Evolutionary conservation across 2,797 vertebrate species (phyloP).

Genomic region (Acanthurus tractus): DNA sequence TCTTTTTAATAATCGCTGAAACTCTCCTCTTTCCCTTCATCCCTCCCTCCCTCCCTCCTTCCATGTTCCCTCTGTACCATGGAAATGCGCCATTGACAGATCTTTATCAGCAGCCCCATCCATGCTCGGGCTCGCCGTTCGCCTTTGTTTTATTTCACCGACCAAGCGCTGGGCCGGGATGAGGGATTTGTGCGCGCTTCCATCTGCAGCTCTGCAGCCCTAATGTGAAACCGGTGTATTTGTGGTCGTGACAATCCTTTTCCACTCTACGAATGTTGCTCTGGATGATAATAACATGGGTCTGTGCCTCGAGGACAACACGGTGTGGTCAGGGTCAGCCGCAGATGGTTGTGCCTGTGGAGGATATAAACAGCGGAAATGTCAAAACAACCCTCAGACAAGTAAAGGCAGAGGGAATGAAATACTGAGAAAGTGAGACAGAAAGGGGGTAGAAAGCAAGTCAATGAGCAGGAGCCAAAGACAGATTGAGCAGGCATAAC

Average conservation of each 20-base stretch:
- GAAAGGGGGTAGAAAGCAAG: constrained; percentile 26
- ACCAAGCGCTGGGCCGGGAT: constrained; percentile 72
- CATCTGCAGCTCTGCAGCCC: constrained; percentile 52
- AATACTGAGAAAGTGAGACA: constrained; percentile 39
- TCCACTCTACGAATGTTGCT: constrained; percentile 61
- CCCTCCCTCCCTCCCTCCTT: constrained; percentile 10
- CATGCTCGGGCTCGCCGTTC: constrained; percentile 64
- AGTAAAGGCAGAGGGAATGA: constrained; percentile 37
- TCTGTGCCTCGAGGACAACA: constrained; percentile 62
- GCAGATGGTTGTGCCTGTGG: constrained; percentile 69
- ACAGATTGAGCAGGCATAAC: constrained; percentile 33
- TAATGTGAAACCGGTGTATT: constrained; percentile 74
- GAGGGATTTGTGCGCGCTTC: constrained; percentile 69
- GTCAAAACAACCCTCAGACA: constrained; percentile 74
- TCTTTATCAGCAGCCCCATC: constrained; percentile 78
- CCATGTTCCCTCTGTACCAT: constrained; percentile 55
- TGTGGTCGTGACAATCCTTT: constrained; percentile 68
- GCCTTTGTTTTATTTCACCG: constrained; percentile 78
- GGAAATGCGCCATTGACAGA: constrained; percentile 75
- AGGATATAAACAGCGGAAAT: constrained; percentile 70
- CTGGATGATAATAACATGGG: constrained; percentile 73
- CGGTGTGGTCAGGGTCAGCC: constrained; percentile 68
- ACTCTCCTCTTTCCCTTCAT: constrained; percentile 23
- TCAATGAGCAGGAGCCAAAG: constrained; percentile 24
- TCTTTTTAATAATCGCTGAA: constrained; percentile 30